phyloP scores from a whole-genome alignment of 2,888 invertebrate genomes.

The Allacma fusca region DNA sequence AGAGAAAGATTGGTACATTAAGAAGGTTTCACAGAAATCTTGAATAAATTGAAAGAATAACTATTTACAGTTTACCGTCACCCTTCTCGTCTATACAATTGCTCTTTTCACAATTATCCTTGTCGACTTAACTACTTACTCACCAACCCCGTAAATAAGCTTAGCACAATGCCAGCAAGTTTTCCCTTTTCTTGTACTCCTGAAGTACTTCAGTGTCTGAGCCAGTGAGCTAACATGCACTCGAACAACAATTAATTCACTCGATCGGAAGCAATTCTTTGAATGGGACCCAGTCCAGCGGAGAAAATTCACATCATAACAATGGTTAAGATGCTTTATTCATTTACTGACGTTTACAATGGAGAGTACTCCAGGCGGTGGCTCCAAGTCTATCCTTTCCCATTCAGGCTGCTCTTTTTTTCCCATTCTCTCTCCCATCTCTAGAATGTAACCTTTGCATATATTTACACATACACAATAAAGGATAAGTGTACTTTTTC shows the following conservation, averaged over 20 bases:
- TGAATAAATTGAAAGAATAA: constrained; percentile 35
- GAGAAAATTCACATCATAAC: constrained; percentile 27
- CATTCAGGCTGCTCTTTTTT: background rate
- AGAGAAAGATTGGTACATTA: background rate
- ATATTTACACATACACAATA: background rate
- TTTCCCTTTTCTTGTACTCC: background rate
- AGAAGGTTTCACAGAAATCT: constrained; percentile 7
- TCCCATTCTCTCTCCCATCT: no score
- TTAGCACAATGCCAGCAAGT: background rate
- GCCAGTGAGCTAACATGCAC: background rate
- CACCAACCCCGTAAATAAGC: background rate
- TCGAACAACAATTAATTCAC: constrained; percentile 1
- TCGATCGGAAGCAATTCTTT: constrained; percentile 15
- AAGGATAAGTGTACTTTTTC: background rate
- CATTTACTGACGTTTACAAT: background rate
- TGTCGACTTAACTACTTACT: constrained; percentile 25
- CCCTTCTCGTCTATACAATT: constrained; percentile 9
- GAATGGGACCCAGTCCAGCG: constrained; percentile 11
- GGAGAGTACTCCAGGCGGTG: constrained; percentile 4
- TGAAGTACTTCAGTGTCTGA: background rate
- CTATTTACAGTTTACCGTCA: constrained; percentile 28
- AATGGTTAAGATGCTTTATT: constrained; percentile 23
- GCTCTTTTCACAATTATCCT: constrained; percentile 5
- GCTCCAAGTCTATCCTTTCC: constrained; percentile 11
- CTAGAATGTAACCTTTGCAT: background rate